Evolutionary conservation across 64 coral and sea anemone genomes (phyloP), one percentile per base, ranked within the genome.

Genomic region (Actinia equina): DNA sequence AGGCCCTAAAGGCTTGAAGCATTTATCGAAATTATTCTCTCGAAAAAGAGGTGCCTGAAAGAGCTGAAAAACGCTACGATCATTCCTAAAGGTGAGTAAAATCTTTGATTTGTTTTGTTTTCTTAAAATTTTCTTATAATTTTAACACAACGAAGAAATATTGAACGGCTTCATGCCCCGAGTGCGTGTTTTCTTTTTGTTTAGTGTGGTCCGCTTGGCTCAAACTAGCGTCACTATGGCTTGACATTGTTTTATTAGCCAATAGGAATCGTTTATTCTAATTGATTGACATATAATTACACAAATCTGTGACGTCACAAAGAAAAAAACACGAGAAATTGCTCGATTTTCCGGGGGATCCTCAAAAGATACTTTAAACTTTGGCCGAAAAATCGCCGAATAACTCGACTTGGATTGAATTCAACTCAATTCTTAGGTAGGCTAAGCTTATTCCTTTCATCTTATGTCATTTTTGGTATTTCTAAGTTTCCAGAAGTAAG

Each of bases 241-340:
- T 85, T 85, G 15, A 4, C 11, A 52, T 85, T 85, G 83, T 85
- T 20, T 61, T 60, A 63, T 85, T 57, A n/a, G 8, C 83, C 83
- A 85, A 85, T 85, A 58, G 17, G n/a, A 63, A 58, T 16, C 83
- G 83, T 1, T 63, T 62, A 43, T 85, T 63, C 17, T 57, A 85
- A 43, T 85, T 85, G 83, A 85, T 85, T 85, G 83, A 63, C 83
- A 85, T 84, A 59, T 52, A 85, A 85, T 85, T 85, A 85, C 43
- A 85, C 52, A 41, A 85, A 85, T 60, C 51, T n/a, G 45, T 85
- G 83, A 85, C 83, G 83, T 85, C 83, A 85, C 83, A 85, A 85
- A 85, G 83, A 85, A 85, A 85, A 27, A n/a, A 85, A 58, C 83
- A 74, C 69, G 45, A 82, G 83, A 85, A 85, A 60, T 85, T 85